phyloP scores from a whole-genome alignment of 2,113 vertebrate genomes.

The Pluvialis apricaria region DNA sequence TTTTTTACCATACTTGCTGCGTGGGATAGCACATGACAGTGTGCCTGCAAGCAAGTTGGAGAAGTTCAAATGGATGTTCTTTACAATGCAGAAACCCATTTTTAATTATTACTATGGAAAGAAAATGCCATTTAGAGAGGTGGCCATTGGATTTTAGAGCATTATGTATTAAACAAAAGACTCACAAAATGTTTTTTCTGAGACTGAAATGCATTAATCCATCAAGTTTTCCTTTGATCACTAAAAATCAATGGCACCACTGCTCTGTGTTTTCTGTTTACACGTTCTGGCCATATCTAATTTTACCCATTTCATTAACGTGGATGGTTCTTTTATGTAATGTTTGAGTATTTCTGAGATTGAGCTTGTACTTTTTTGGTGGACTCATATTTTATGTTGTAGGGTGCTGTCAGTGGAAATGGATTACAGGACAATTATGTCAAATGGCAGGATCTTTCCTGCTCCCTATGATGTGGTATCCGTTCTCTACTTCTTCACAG shows the following conservation, averaged over 20 bases:
- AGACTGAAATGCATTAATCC: neutral
- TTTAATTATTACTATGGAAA: neutral
- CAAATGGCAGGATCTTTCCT: neutral
- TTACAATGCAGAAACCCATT: neutral
- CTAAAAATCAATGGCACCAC: conserved; percentile 12
- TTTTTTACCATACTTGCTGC: neutral
- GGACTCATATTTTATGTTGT: neutral
- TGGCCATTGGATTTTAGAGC: neutral
- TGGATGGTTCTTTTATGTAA: neutral
- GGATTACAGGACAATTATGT: neutral
- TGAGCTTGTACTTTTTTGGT: neutral
- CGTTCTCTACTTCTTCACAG: neutral
- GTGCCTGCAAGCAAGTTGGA: neutral
- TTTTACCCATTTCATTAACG: neutral
- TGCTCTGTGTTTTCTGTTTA: neutral
- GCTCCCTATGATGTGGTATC: neutral
- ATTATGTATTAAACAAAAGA: neutral
- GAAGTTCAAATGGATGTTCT: neutral
- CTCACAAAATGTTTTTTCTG: neutral
- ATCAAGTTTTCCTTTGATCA: conserved; percentile 9
- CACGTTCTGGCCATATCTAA: neutral
- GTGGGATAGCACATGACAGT: neutral
- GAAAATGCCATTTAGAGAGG: neutral
- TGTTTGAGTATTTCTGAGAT: neutral
- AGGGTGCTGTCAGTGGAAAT: neutral